phyloP scores from a whole-genome alignment of 37 sponge, comb jelly and placozoan genomes.

The Chondrilla cf. caribensis region DNA sequence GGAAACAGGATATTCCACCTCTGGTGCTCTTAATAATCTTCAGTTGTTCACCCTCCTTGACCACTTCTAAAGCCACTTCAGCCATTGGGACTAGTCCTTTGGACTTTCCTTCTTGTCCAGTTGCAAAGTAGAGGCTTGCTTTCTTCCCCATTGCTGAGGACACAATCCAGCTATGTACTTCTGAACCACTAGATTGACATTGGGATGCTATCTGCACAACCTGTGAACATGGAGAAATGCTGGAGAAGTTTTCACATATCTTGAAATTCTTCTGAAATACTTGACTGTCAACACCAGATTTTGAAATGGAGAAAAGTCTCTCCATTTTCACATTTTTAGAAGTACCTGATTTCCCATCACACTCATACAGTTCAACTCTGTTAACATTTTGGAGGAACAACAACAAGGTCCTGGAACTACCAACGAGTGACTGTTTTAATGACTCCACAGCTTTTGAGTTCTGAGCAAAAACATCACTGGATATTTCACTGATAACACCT shows the following conservation, averaged over 20 bases:
- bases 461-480: background rate
- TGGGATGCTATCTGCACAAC: background rate
- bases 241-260: background rate
- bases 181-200: no score
- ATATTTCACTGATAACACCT: conserved; percentile 41
- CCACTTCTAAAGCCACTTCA: conserved; percentile 38
- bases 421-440: conserved; percentile 28
- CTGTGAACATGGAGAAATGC: background rate
- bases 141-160: conserved; percentile 17
- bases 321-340: background rate
- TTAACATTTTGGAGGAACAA: conserved; percentile 66
- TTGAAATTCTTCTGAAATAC: background rate
- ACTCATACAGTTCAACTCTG: conserved; percentile 43
- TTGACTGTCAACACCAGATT: background rate
- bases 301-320: background rate
- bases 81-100: conserved; percentile 36
- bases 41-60: background rate
- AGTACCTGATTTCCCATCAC: background rate
- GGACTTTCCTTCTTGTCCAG: conserved; percentile 3
- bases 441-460: conserved; percentile 3
- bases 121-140: background rate
- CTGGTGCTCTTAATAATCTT: background rate
- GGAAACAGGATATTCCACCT: conserved; percentile 55
- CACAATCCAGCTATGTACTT: background rate
- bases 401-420: conserved; percentile 35